Percentiles rank a stretch among this genome's conserved stretches.
These are phyloP conservation scores for Tympanoctomys barrerae DNA, from an alignment of 2,797 vertebrate species.

Conservation along the genomic window DNA sequence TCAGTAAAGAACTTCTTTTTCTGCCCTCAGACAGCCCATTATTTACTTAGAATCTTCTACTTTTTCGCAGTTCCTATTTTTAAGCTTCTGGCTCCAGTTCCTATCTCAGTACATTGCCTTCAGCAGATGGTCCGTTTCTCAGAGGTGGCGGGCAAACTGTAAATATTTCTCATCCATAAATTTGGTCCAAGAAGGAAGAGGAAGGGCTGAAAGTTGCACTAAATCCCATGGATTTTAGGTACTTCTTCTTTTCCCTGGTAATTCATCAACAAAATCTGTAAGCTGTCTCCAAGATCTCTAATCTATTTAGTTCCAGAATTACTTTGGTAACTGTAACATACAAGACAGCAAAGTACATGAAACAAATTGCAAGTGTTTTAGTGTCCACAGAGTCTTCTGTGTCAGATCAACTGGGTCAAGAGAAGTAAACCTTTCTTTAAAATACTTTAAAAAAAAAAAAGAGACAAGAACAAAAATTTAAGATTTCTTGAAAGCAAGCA, in stretches of 20 bases:
- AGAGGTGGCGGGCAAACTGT: neutral
- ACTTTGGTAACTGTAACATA: neutral
- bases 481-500: too few species aligned
- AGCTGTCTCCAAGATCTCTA: neutral
- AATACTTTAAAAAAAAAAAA: too few species aligned
- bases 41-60: neutral
- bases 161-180: constrained; percentile 5
- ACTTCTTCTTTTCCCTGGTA: neutral
- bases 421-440: neutral
- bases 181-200: constrained; percentile 48
- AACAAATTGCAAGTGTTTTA: neutral
- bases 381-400: neutral
- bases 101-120: neutral
- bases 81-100: neutral
- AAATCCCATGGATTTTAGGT: neutral
- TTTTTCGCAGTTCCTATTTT: neutral
- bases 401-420: neutral
- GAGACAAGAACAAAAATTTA: too few species aligned
- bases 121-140: neutral
- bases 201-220: neutral
- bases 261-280: neutral
- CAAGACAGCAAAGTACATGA: neutral
- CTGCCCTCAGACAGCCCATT: neutral
- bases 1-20: neutral
- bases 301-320: constrained; percentile 49